These are phyloP conservation scores for Zophobas morio DNA, from an alignment of 1,140 invertebrate genomes.

Conservation along the genomic window DNA sequence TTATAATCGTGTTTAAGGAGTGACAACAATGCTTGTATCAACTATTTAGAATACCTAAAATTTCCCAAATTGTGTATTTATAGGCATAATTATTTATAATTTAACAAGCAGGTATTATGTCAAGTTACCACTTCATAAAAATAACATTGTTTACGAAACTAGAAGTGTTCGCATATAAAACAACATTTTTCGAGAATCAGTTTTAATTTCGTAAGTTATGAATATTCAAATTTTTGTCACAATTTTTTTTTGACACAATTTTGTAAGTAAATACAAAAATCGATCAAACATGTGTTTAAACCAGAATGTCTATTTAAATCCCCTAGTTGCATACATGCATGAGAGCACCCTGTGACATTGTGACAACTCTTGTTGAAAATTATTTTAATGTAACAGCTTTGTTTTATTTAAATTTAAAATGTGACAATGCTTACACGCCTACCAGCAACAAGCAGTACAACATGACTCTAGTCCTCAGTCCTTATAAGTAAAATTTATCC, in stretches of 20 bases:
- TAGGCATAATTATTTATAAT: neutral
- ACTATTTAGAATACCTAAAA: neutral
- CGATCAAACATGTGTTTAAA: no score
- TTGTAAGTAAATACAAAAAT: neutral
- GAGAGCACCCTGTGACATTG: neutral
- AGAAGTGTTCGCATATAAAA: neutral
- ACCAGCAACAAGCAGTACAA: slow-evolving; percentile 9
- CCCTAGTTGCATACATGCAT: neutral
- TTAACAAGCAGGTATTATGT: neutral
- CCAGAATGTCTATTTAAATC: no score
- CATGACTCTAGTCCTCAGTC: slow-evolving; percentile 15
- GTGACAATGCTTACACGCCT: slow-evolving; percentile 30
- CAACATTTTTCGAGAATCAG: no score
- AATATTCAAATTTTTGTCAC: neutral
- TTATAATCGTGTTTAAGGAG: neutral
- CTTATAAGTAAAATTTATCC: slow-evolving; percentile 26
- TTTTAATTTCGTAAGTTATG: no score
- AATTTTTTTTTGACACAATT: neutral
- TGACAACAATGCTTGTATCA: neutral
- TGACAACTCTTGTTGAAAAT: neutral
- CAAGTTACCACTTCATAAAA: slow-evolving; percentile 5
- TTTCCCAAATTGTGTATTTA: neutral
- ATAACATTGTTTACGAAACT: neutral
- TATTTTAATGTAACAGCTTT: slow-evolving; percentile 22
- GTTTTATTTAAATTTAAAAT: slow-evolving; percentile 38